Evolutionary conservation across 2,797 vertebrate species (phyloP).

Genomic region (Anguilla anguilla): DNA sequence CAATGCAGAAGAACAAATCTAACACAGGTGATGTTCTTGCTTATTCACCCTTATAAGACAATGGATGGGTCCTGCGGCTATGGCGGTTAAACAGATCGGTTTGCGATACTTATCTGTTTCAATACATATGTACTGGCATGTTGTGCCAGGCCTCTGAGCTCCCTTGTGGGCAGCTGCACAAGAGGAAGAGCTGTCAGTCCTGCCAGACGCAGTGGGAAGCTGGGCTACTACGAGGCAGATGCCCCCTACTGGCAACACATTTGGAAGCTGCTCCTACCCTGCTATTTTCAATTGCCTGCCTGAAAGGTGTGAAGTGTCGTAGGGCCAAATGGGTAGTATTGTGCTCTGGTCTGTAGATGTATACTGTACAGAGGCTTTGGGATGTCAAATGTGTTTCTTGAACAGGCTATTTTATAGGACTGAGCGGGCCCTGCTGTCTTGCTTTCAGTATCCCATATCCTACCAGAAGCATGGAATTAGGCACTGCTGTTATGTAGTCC

Average conservation of each 20-base stretch:
- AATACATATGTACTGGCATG: background rate
- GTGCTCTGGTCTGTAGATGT: background rate
- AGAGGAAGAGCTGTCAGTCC: background rate
- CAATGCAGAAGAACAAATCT: no score
- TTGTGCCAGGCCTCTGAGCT: background rate
- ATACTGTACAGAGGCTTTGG: background rate
- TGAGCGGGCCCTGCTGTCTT: background rate
- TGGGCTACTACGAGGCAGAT: background rate
- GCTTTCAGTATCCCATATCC: background rate
- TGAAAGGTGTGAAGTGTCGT: background rate
- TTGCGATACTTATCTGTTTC: background rate
- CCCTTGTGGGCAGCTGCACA: background rate
- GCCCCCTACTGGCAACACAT: background rate
- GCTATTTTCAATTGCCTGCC: background rate
- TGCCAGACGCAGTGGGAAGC: background rate
- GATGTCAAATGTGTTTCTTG: background rate
- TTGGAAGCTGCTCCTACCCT: background rate
- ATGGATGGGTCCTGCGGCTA: background rate
- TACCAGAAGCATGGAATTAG: background rate
- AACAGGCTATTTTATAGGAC: background rate
- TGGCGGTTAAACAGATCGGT: background rate
- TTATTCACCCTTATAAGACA: background rate
- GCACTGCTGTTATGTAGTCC: background rate
- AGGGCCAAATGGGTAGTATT: background rate
- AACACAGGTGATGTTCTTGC: no score